Evolutionary conservation across 92 coral and sea anemone genomes (phyloP).

Genomic region (Phenganax subtilis): DNA sequence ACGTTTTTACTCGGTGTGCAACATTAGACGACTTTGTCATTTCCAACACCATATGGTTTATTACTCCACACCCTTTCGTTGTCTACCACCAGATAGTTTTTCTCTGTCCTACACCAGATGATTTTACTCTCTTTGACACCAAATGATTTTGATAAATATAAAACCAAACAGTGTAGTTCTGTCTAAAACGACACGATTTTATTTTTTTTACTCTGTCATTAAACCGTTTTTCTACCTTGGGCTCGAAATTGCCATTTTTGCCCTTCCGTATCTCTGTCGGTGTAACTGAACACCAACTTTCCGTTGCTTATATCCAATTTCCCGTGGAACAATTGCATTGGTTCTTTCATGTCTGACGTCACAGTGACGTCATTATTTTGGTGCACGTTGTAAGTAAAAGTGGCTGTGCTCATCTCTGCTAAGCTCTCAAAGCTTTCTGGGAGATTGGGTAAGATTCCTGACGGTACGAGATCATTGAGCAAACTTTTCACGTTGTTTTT

Average conservation of each 20-base stretch:
- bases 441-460: constrained; percentile 58
- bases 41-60: not conserved
- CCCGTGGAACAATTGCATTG: constrained; percentile 66
- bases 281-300: constrained; percentile 69
- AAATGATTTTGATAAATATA: too few relatives aligned
- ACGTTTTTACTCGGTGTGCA: too few relatives aligned
- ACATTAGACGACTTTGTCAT: not conserved
- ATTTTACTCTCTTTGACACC: too few relatives aligned
- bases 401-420: constrained; percentile 72
- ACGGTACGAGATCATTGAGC: constrained; percentile 29
- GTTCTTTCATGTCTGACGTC: constrained; percentile 73
- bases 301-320: constrained; percentile 66
- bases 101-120: too few relatives aligned
- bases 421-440: constrained; percentile 89
- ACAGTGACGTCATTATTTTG: constrained; percentile 67
- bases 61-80: too few relatives aligned
- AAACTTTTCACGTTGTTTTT: constrained; percentile 17
- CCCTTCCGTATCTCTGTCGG: constrained; percentile 55
- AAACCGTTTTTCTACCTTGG: not conserved
- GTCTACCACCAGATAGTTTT: too few relatives aligned
- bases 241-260: constrained; percentile 66
- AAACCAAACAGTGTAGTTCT: too few relatives aligned
- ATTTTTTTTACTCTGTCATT: not conserved
- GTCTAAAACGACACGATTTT: too few relatives aligned
- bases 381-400: constrained; percentile 67